phyloP scores from a whole-genome alignment of 2,113 vertebrate genomes.

The Poecile atricapillus region DNA sequence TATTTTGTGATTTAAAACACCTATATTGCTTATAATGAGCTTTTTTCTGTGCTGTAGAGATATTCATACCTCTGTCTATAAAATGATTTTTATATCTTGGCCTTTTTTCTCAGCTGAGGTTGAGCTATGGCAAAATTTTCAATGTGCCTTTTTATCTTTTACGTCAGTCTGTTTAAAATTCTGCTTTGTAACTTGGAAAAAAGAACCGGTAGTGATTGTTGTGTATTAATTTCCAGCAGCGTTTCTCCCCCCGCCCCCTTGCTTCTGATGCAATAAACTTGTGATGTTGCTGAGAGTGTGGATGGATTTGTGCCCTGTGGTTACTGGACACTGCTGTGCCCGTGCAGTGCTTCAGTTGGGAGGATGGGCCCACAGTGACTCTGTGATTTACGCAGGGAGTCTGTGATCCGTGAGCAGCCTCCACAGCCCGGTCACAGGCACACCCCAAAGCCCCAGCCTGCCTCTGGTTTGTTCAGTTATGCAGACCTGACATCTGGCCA shows the following conservation, averaged over 20 bases:
- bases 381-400: constrained; percentile 69
- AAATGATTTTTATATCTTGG: neutral
- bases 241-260: fast-evolving
- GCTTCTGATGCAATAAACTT: neutral
- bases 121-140: neutral
- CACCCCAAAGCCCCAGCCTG: neutral
- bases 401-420: constrained; percentile 41
- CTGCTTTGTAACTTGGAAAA: neutral
- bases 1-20: neutral
- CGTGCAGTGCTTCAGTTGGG: constrained; percentile 57
- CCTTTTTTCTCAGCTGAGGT: neutral
- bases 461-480: fast-evolving
- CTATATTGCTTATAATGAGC: neutral
- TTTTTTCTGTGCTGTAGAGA: neutral
- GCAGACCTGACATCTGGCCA: neutral
- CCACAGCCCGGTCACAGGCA: constrained; percentile 73
- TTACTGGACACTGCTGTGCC: constrained; percentile 62
- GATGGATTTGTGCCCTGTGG: constrained; percentile 57
- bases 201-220: neutral
- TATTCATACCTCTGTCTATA: neutral
- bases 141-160: neutral
- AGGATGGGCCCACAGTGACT: constrained; percentile 65
- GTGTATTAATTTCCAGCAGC: neutral
- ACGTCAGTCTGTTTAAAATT: neutral
- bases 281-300: fast-evolving